Percentiles rank a stretch among this genome's conserved stretches.
These are phyloP conservation scores for Amphipyra berbera DNA, from an alignment of 2,888 invertebrate genomes.

Conservation along the genomic window DNA sequence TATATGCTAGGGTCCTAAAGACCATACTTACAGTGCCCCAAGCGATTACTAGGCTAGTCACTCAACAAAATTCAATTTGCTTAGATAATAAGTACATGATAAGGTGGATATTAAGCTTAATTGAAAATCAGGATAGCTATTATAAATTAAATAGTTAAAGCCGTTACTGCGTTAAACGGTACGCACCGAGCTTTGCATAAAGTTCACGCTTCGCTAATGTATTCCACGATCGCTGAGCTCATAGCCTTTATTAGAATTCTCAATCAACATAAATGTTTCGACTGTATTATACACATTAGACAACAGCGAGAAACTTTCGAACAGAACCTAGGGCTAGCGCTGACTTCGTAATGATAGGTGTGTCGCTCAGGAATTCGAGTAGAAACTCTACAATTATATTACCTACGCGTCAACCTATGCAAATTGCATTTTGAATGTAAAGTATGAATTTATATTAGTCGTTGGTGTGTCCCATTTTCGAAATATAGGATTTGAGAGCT, in stretches of 20 bases:
- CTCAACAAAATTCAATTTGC: conserved; percentile 57
- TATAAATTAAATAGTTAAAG: conserved; percentile 68
- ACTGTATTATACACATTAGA: conserved; percentile 74
- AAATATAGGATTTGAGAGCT: too few relatives aligned
- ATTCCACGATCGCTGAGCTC: conserved; percentile 88
- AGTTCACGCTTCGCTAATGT: conserved; percentile 85
- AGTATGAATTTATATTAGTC: conserved; percentile 23
- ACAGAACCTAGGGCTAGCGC: conserved; percentile 71
- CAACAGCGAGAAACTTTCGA: conserved; percentile 70
- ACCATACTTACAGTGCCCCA: conserved; percentile 42
- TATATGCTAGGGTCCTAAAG: conserved; percentile 35
- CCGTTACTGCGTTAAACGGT: conserved; percentile 68
- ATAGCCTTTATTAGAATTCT: conserved; percentile 86
- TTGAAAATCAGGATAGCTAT: conserved; percentile 69
- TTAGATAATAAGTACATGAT: conserved; percentile 63
- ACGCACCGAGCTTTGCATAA: conserved; percentile 59
- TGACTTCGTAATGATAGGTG: conserved; percentile 86
- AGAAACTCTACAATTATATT: conserved; percentile 42
- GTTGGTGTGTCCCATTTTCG: conserved; percentile 4
- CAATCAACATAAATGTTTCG: conserved; percentile 78
- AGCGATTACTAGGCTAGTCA: conserved; percentile 40
- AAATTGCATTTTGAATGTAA: conserved; percentile 28
- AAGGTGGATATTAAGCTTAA: conserved; percentile 67
- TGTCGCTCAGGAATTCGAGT: conserved; percentile 78
- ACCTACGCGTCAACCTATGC: conserved; percentile 32